These are phyloP conservation scores for Xiphydria camelus DNA, from an alignment of 2,888 invertebrate species.

Conservation along the genomic window DNA sequence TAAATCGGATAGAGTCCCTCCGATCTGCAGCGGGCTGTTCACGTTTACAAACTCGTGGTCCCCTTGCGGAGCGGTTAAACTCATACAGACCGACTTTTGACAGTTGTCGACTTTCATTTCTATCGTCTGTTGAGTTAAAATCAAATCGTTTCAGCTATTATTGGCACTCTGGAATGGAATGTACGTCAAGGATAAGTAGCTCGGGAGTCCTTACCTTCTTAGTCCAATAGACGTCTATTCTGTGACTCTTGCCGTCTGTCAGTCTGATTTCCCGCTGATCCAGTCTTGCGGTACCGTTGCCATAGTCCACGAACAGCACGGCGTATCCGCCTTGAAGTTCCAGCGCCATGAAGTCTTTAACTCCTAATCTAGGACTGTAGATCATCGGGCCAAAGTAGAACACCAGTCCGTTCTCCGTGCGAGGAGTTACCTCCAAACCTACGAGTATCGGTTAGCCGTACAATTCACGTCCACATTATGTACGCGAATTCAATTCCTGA, in stretches of 20 bases:
- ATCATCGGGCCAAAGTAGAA: slow-evolving; percentile 88
- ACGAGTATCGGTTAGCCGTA: slow-evolving; percentile 3
- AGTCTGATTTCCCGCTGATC: slow-evolving; percentile 70
- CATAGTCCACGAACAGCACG: slow-evolving; percentile 83
- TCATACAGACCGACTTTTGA: slow-evolving; percentile 71
- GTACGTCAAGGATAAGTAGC: neutral
- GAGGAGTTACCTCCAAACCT: slow-evolving; percentile 76
- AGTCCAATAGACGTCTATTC: slow-evolving; percentile 70
- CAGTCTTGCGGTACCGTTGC: slow-evolving; percentile 76
- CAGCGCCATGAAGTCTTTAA: slow-evolving; percentile 88
- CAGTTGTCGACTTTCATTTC: slow-evolving; percentile 81
- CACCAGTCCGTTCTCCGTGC: slow-evolving; percentile 77
- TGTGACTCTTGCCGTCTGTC: slow-evolving; percentile 84
- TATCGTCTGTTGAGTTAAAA: slow-evolving; percentile 60
- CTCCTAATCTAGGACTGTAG: slow-evolving; percentile 66
- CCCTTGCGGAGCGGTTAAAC: slow-evolving; percentile 70
- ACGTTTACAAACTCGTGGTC: slow-evolving; percentile 77
- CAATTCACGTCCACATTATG: too few species aligned
- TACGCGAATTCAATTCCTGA: too few species aligned
- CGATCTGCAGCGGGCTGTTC: slow-evolving; percentile 86
- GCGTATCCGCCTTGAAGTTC: slow-evolving; percentile 85
- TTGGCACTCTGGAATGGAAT: neutral
- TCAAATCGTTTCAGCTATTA: neutral
- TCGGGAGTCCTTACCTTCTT: slow-evolving; percentile 51
- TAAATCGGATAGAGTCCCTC: slow-evolving; percentile 73